Evolutionary conservation across 92 coral and sea anemone species (phyloP).

Genomic region (Heliopora coerulea): DNA sequence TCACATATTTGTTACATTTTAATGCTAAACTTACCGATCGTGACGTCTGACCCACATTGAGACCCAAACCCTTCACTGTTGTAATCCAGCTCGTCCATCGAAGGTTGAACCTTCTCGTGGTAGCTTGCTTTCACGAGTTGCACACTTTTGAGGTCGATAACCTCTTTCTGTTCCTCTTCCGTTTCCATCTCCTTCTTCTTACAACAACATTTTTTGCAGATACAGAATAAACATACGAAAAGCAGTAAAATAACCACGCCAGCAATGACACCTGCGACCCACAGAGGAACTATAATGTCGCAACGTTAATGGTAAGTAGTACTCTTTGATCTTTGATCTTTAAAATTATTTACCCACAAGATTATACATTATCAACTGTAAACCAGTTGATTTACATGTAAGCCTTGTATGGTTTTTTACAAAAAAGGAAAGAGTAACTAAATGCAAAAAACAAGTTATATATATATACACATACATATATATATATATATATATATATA

Average conservation of each 20-base stretch:
- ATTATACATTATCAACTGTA: no score
- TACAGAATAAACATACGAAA: conserved; percentile 65
- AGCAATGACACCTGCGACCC: conserved; percentile 77
- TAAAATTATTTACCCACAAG: no score
- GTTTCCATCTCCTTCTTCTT: conserved; percentile 80
- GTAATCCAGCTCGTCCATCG: conserved; percentile 91
- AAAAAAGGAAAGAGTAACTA: no score
- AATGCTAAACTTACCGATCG: conserved; percentile 65
- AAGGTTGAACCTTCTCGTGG: conserved; percentile 97
- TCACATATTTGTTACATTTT: no score
- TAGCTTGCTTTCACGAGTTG: conserved; percentile 89
- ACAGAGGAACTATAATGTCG: conserved; percentile 73
- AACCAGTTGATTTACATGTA: no score
- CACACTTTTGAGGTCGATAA: conserved; percentile 79
- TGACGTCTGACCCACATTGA: conserved; percentile 77
- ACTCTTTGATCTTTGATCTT: background rate
- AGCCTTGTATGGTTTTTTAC: no score
- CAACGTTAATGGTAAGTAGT: background rate
- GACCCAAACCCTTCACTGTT: conserved; percentile 93
- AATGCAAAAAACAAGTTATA: no score
- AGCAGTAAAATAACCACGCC: conserved; percentile 57
- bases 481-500: no score
- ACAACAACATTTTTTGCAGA: conserved; percentile 84
- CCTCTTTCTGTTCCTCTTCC: conserved; percentile 69
- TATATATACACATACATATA: no score